Base-by-base conservation (phyloP, 2,113 vertebrate genomes). In the Gulo gulo region DNA sequence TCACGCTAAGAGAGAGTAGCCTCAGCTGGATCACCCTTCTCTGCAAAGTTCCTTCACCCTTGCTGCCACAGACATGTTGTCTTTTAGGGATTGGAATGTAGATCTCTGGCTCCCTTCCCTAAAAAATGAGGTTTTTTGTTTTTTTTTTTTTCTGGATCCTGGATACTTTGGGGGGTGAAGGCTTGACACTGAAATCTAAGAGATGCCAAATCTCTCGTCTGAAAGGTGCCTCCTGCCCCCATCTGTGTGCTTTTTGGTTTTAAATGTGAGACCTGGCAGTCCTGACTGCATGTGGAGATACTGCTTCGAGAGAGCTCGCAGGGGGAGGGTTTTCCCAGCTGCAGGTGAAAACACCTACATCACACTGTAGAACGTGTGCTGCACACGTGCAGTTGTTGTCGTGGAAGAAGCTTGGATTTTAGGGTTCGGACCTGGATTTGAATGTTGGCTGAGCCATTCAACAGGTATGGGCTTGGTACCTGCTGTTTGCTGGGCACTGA, bases 381-480 rank as follows among this genome's bases (percentile, higher is more conserved):
- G 2, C 13, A 1, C 7, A 4, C 0, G 3, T 14, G 78, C 24
- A 7, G 8, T 26, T n/a, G 45, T 45, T 20, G 13, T 23, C 8
- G 14, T 80, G 63, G 81, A 55, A 12, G 52, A 50, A 55, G 13
- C 11, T 1, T 3, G 36, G 31, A 50, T 85, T 69, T 69, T 7
- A 65, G 29, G 18, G 34, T 76, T 73, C 47, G 74, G n/a, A 76
- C 61, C 20, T 74, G 34, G 84, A 13, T 73, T 82, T 69, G 95
- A 83, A 9, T 90, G 73, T n/a, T 52, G 59, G 73, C 8, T 91
- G 63, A 81, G 47, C 42, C 61, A 18, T 74, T 78, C 21, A 36
- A 2, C 67, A 78, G 65, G 11, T n/a, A 2, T 50, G 61, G 87
- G 42, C 20, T 34, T 67, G 24, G 59, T 50, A 3, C 21, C 18